phyloP scores from a whole-genome alignment of 1,140 invertebrate genomes.

The Drosophila mauritiana region DNA sequence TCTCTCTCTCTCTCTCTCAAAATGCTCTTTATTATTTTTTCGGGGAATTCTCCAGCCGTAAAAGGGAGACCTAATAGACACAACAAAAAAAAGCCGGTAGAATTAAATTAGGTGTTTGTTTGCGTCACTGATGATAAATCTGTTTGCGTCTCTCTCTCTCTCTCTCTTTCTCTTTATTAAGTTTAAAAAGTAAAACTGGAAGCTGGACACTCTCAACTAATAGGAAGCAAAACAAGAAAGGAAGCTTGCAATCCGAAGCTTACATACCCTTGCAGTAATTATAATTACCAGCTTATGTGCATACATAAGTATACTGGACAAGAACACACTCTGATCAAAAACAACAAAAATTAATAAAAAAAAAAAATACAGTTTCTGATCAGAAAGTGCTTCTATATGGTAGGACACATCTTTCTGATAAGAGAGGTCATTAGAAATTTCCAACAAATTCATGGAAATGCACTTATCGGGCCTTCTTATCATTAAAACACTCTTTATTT shows the following conservation, averaged over 20 bases:
- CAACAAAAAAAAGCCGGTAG: background rate
- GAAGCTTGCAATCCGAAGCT: background rate
- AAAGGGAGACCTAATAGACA: constrained; percentile 18
- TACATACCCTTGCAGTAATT: background rate
- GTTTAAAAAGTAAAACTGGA: no score
- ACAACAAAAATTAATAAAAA: no score
- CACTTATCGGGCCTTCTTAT: constrained; percentile 1
- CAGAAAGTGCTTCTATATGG: no score
- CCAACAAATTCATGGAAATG: background rate
- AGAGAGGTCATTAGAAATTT: background rate
- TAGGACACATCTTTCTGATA: background rate
- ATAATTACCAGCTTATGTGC: no score
- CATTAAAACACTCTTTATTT: background rate
- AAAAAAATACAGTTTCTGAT: no score
- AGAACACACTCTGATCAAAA: no score
- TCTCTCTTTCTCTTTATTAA: no score
- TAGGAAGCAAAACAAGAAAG: background rate
- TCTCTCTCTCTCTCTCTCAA: background rate
- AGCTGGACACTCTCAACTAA: background rate
- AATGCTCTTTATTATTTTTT: constrained; percentile 1
- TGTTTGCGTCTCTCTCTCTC: background rate
- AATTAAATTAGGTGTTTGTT: background rate
- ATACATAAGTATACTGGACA: no score
- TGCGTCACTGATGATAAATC: constrained; percentile 33
- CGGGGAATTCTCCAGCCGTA: constrained; percentile 42